phyloP scores from a whole-genome alignment of 2,113 vertebrate genomes.

The Alethe diademata region DNA sequence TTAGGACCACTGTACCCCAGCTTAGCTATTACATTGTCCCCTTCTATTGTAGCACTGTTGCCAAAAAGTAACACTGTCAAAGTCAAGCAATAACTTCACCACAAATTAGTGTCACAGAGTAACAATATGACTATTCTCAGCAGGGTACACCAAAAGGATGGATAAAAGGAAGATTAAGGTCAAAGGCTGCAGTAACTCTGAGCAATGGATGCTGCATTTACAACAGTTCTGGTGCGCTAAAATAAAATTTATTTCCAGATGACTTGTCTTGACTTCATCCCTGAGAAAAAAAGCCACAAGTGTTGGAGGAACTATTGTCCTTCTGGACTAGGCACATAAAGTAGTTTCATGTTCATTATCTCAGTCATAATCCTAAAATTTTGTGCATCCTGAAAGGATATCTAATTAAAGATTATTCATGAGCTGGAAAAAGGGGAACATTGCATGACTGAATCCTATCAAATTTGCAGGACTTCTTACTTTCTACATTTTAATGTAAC shows the following conservation, averaged over 20 bases:
- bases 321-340: background rate
- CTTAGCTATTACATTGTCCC: background rate
- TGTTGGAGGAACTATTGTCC: background rate
- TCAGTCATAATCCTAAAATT: background rate
- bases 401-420: background rate
- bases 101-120: background rate
- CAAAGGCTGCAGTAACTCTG: background rate
- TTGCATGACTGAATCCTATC: background rate
- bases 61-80: background rate
- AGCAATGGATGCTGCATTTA: background rate
- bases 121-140: background rate
- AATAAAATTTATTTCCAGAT: background rate
- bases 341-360: background rate
- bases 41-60: background rate
- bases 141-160: background rate
- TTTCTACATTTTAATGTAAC: background rate
- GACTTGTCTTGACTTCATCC: background rate
- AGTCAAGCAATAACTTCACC: background rate
- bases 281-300: background rate
- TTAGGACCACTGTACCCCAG: background rate
- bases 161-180: background rate
- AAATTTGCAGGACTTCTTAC: background rate
- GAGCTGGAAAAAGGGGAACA: background rate
- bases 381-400: background rate
- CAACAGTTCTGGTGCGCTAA: background rate